These are phyloP conservation scores for Tetragonula clypearis DNA, from an alignment of 1,140 invertebrate genomes.

Conservation along the genomic window DNA sequence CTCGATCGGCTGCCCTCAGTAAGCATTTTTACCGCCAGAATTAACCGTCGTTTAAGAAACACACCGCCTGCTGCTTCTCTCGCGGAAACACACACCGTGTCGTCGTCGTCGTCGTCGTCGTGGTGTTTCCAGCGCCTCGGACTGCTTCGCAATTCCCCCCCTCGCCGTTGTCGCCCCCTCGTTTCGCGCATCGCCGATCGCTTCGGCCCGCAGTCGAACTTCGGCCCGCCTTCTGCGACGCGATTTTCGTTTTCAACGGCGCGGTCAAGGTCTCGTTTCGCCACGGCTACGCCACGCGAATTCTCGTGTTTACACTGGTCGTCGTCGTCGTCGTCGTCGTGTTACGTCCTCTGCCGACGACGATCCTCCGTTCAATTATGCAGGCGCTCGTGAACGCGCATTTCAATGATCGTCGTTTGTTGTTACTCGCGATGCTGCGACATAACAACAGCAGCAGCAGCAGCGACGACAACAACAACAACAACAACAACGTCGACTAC, in stretches of 20 bases:
- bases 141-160: neutral
- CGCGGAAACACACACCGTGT: neutral
- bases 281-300: neutral
- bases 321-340: too few relatives aligned
- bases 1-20: slow-evolving; percentile 65
- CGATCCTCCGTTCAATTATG: slow-evolving; percentile 21
- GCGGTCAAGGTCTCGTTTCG: slow-evolving; percentile 60
- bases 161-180: too few relatives aligned
- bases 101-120: too few relatives aligned
- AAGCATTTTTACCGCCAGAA: slow-evolving; percentile 45
- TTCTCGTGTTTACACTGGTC: too few relatives aligned
- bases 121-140: neutral
- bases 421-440: slow-evolving; percentile 10
- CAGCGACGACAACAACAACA: neutral
- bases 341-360: neutral
- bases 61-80: slow-evolving; percentile 39
- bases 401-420: slow-evolving; percentile 25
- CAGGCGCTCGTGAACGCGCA: slow-evolving; percentile 4
- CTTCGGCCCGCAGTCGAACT: too few relatives aligned
- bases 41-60: slow-evolving; percentile 15
- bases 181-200: too few relatives aligned
- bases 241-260: slow-evolving; percentile 34
- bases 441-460: neutral
- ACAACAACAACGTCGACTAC: neutral
- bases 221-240: slow-evolving; percentile 17